phyloP scores from a whole-genome alignment of 2,888 invertebrate genomes.

The Choreutis nemorana region DNA sequence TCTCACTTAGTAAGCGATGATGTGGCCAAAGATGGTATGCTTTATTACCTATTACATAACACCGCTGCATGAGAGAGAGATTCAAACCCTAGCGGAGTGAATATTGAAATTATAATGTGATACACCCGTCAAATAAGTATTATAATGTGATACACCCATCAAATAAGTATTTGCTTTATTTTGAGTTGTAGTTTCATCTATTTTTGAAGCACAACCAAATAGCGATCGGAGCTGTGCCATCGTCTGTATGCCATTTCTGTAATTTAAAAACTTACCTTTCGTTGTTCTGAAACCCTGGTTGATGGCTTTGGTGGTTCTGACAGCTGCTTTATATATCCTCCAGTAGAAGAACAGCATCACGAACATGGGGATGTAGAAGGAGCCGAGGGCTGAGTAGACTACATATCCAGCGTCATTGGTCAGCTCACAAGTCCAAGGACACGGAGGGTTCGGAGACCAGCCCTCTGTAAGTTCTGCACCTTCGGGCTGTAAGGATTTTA shows the following conservation, averaged over 20 bases:
- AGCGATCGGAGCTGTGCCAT: slow-evolving; percentile 10
- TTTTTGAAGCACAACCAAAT: not conserved
- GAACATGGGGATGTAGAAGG: slow-evolving; percentile 97
- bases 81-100: too few relatives aligned
- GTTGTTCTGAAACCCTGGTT: slow-evolving; percentile 91
- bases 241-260: not conserved
- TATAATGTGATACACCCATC: too few relatives aligned
- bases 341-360: slow-evolving; percentile 99
- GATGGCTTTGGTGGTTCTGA: slow-evolving; percentile 90
- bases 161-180: too few relatives aligned
- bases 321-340: slow-evolving; percentile 94
- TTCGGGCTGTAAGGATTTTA: slow-evolving; percentile 34
- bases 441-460: slow-evolving; percentile 62
- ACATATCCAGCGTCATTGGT: slow-evolving; percentile 96
- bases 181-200: not conserved
- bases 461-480: slow-evolving; percentile 33
- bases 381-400: slow-evolving; percentile 96
- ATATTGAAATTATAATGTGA: too few relatives aligned
- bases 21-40: too few relatives aligned
- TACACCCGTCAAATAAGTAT: too few relatives aligned
- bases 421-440: slow-evolving; percentile 88
- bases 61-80: too few relatives aligned
- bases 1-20: too few relatives aligned
- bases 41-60: too few relatives aligned
- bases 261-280: slow-evolving; percentile 64